Percentiles rank a stretch among this genome's conserved stretches.
phyloP scores from a whole-genome alignment of 1,140 invertebrate genomes.

The Drosophila kurseongensis region DNA sequence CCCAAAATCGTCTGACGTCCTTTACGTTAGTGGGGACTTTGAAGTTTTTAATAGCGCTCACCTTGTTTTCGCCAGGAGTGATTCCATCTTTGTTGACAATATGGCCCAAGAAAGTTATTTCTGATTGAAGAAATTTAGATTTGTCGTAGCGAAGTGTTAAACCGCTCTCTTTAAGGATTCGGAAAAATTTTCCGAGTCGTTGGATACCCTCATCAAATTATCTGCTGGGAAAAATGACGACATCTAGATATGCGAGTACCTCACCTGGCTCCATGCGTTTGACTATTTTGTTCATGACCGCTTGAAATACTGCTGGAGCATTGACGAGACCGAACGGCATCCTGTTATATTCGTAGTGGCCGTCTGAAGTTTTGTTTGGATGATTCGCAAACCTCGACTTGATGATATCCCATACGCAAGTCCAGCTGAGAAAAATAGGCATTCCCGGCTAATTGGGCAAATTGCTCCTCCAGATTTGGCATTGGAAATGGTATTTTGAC shows the following conservation, averaged over 20 bases:
- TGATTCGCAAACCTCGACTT: slow-evolving; percentile 1
- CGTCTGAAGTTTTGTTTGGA: background rate
- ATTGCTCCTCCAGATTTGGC: background rate
- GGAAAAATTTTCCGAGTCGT: too few relatives aligned
- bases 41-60: background rate
- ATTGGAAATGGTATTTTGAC: background rate
- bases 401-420: background rate
- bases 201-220: too few relatives aligned
- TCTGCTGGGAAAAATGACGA: too few relatives aligned
- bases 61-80: background rate
- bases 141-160: background rate
- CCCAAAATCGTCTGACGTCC: background rate
- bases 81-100: background rate
- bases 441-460: background rate
- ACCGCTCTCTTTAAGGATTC: background rate
- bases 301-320: background rate
- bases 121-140: background rate
- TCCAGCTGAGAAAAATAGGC: too few relatives aligned
- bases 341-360: background rate
- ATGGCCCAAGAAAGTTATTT: slow-evolving; percentile 1
- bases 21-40: background rate
- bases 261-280: background rate
- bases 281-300: background rate
- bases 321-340: slow-evolving; percentile 1
- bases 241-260: too few relatives aligned